These are phyloP conservation scores for Branchellion lobata DNA, from an alignment of 2,888 invertebrate species.

Conservation along the genomic window DNA sequence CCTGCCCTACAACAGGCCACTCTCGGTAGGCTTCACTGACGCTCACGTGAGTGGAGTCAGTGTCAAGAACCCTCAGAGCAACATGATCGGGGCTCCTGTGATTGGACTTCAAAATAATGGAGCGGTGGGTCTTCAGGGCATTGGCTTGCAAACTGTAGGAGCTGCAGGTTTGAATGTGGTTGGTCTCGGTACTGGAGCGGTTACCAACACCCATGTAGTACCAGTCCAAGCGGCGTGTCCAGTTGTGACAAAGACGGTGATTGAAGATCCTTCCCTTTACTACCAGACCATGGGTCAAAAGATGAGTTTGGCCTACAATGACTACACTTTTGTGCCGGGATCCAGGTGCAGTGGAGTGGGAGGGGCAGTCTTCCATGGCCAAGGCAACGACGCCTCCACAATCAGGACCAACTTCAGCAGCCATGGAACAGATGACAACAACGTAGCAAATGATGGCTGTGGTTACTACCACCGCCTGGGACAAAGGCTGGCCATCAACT, in stretches of 20 bases:
- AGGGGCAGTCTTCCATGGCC: conserved; percentile 18
- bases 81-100: neutral
- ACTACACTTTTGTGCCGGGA: conserved; percentile 35
- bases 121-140: neutral
- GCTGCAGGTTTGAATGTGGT: neutral
- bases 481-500: conserved; percentile 43
- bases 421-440: neutral
- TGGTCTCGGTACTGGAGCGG: neutral
- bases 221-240: neutral
- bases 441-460: conserved; percentile 37
- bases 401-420: neutral
- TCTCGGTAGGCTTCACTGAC: conserved; percentile 31
- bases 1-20: conserved; percentile 32
- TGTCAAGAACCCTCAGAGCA: neutral
- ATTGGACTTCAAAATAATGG: neutral
- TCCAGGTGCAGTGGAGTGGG: conserved; percentile 17
- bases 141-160: neutral
- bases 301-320: conserved; percentile 37
- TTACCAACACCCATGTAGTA: neutral
- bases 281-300: conserved; percentile 39
- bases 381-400: neutral
- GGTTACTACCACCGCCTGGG: conserved; percentile 44
- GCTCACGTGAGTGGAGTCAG: neutral
- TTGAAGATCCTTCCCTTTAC: conserved; percentile 20
- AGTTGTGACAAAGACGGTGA: neutral